phyloP scores from a whole-genome alignment of 2,113 vertebrate genomes.

The Cyprinodon brontotheroides region DNA sequence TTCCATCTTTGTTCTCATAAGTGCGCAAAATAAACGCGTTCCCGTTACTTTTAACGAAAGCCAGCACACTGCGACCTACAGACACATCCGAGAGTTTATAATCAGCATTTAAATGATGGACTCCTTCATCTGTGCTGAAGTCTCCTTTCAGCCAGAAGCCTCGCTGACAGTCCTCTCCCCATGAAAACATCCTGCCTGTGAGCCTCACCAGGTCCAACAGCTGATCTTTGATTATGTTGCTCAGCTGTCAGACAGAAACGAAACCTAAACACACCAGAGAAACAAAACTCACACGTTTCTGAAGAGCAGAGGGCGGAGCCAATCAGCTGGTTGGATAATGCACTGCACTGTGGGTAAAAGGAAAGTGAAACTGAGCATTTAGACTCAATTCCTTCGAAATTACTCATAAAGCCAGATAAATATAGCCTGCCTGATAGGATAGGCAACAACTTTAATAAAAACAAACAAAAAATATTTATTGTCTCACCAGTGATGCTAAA shows the following conservation, averaged over 20 bases:
- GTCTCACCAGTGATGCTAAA: too few relatives aligned
- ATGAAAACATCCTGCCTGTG: constrained; percentile 33
- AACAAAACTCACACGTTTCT: too few relatives aligned
- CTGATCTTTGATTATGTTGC: neutral
- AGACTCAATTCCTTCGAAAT: neutral
- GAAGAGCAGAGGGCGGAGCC: neutral
- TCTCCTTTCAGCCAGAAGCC: constrained; percentile 22
- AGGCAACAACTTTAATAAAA: too few relatives aligned
- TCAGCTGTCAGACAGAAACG: constrained; percentile 9
- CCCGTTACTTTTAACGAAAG: constrained; percentile 28
- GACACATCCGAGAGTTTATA: constrained; percentile 27
- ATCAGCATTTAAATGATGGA: neutral
- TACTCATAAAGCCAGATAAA: neutral
- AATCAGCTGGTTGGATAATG: neutral
- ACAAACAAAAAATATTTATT: too few relatives aligned
- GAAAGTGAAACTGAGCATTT: neutral
- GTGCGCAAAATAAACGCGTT: constrained; percentile 35
- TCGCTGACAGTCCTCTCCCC: constrained; percentile 53
- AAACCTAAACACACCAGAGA: constrained; percentile 27
- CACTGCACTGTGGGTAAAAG: neutral
- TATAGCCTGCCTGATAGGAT: too few relatives aligned
- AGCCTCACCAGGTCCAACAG: neutral
- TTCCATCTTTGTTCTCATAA: constrained; percentile 6
- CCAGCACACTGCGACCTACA: constrained; percentile 7
- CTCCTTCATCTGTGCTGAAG: neutral